Evolutionary conservation across 2,113 vertebrate genomes (phyloP), one percentile per base, ranked within the genome.

Genomic region (Rissa tridactyla): DNA sequence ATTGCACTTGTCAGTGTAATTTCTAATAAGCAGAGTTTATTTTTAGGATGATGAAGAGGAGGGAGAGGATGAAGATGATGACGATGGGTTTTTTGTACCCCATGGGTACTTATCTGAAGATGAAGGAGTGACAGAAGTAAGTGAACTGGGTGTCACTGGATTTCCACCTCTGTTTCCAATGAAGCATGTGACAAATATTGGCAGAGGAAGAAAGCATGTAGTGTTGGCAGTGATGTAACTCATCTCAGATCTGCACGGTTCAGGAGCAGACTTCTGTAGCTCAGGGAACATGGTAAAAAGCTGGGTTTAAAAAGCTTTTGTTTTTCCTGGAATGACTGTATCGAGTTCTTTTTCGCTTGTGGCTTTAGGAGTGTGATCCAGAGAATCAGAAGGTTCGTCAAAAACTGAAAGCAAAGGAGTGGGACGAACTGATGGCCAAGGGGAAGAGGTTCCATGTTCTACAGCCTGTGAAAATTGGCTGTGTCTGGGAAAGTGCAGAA

Each of bases 91-190:
- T 96, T 99, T 99, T 95, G 99, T 99, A 79, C 99, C 99, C 95
- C 99, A 99, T 81, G 99, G 99, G 88, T 99, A 99, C 96, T 98
- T 99, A 54, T 99, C 99, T 47, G 99, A 99, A 62, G 99, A 99
- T 44, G 99, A 99, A 97, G 99, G 99, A 7, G 99, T 99, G 32
- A 98, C 98, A 52, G 99, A 99, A 96, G 99, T 96, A 22, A 91
- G 97, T 69, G 20, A 57, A 13, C 34, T 10, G 46, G 6, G 1
- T 46, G 32, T 8, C 46, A 38, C 49, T 65, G 57, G 18, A 4
- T 18, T 73, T 27, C n/a, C 19, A 3, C 13, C 57, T 46, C 34
- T 44, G 15, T 27, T 71, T 30, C 15, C 68, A 64, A 7, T 25
- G 46, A 27, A 2, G 36, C 1, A 4, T 58, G 36, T 12, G 3